phyloP scores from a whole-genome alignment of 2,113 vertebrate genomes.

The Semnornis frantzii region DNA sequence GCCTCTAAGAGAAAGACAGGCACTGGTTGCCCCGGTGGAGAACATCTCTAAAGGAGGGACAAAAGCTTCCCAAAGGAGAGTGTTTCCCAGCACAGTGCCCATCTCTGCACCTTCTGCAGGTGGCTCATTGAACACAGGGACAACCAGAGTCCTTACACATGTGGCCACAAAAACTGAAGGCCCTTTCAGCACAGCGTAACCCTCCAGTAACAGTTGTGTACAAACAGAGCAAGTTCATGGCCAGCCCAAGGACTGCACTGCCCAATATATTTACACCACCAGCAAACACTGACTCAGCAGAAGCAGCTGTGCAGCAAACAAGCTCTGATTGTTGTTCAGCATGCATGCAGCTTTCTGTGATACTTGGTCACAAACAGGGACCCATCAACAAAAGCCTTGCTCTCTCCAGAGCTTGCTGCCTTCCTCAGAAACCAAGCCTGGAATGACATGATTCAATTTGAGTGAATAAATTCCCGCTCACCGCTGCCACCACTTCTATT shows the following conservation, averaged over 20 bases:
- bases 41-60: neutral
- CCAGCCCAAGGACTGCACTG: neutral
- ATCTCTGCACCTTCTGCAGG: neutral
- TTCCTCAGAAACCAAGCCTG: neutral
- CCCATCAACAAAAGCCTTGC: neutral
- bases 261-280: accelerated
- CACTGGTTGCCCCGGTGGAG: neutral
- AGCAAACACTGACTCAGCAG: neutral
- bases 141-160: neutral
- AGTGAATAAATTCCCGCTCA: neutral
- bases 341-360: neutral
- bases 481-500: neutral
- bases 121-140: neutral
- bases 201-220: neutral
- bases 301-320: neutral
- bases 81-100: neutral
- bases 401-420: neutral
- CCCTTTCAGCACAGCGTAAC: neutral
- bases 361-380: neutral
- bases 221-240: neutral
- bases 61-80: neutral
- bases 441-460: accelerated
- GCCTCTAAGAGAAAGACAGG: neutral
- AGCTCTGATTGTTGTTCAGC: neutral
- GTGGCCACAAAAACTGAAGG: neutral